These are phyloP conservation scores for Archaeoteleia sp. DNA, from an alignment of 2,888 invertebrate genomes.

Conservation along the genomic window DNA sequence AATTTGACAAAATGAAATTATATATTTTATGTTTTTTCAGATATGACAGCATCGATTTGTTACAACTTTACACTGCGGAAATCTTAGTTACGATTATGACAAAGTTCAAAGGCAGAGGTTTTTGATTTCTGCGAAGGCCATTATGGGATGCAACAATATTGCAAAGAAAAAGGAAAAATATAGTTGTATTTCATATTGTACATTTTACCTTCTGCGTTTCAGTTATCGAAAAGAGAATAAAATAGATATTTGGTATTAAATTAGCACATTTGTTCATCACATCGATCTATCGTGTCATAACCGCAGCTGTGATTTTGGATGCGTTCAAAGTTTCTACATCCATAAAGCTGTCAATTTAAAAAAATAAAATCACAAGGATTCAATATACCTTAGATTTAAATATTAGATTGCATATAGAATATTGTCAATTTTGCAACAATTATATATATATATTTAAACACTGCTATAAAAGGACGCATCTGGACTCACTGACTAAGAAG, in stretches of 20 bases:
- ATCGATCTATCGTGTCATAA: too few relatives aligned
- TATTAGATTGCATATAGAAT: too few relatives aligned
- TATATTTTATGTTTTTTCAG: slow-evolving; percentile 12
- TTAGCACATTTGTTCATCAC: not conserved
- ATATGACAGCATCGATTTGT: slow-evolving; percentile 2
- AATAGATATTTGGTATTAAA: slow-evolving; percentile 42
- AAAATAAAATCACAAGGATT: too few relatives aligned
- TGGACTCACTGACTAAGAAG: too few relatives aligned
- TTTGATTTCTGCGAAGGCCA: slow-evolving; percentile 12
- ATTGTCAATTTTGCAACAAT: too few relatives aligned
- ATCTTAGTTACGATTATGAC: slow-evolving; percentile 38
- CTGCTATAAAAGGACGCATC: too few relatives aligned
- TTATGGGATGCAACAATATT: slow-evolving; percentile 46
- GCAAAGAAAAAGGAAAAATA: slow-evolving; percentile 38
- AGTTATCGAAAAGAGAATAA: slow-evolving; percentile 45
- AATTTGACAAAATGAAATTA: not conserved
- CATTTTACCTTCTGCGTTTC: slow-evolving; percentile 34
- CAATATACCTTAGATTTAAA: too few relatives aligned
- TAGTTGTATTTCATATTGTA: slow-evolving; percentile 45
- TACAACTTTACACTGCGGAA: slow-evolving; percentile 8
- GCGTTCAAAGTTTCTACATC: too few relatives aligned
- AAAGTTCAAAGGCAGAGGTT: slow-evolving; percentile 30
- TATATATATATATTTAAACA: too few relatives aligned
- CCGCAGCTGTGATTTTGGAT: too few relatives aligned
- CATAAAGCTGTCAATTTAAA: too few relatives aligned